A percentile compares a stretch with the other conserved stretches of the same genome.
phyloP scores from a whole-genome alignment of 2,797 vertebrate genomes.

The Synanceia verrucosa region DNA sequence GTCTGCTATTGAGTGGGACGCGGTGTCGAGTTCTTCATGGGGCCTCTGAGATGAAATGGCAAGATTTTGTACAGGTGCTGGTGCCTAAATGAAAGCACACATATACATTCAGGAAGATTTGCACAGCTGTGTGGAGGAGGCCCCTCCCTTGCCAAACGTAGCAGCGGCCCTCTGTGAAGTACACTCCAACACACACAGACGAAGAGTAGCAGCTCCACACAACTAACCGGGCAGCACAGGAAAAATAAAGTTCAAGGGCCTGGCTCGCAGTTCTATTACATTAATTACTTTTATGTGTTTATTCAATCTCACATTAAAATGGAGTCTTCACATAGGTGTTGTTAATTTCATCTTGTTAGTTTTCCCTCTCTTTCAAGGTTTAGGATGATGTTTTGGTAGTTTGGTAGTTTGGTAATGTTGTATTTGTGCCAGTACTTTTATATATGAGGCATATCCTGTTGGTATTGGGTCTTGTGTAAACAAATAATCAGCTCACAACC shows the following conservation, averaged over 20 bases:
- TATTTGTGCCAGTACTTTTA: background rate
- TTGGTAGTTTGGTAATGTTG: background rate
- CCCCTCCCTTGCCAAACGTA: slow-evolving; percentile 77
- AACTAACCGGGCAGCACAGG: slow-evolving; percentile 54
- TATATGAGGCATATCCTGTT: background rate
- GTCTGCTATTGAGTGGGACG: slow-evolving; percentile 43
- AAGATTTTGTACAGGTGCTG: slow-evolving; percentile 63
- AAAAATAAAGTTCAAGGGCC: slow-evolving; percentile 67
- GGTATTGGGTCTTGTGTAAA: slow-evolving; percentile 2
- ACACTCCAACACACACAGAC: slow-evolving; percentile 70
- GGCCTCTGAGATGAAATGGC: slow-evolving; percentile 60
- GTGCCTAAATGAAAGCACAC: slow-evolving; percentile 20
- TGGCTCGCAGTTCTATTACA: slow-evolving; percentile 41
- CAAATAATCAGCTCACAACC: slow-evolving; percentile 43
- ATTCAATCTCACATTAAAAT: slow-evolving; percentile 47
- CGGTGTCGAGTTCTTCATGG: slow-evolving; percentile 59
- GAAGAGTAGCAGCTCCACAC: slow-evolving; percentile 48
- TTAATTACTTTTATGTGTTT: slow-evolving; percentile 67
- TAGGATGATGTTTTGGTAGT: background rate
- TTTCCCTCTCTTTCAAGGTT: slow-evolving; percentile 20
- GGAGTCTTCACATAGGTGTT: slow-evolving; percentile 23
- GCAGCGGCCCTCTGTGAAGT: slow-evolving; percentile 72
- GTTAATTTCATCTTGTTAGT: slow-evolving; percentile 13
- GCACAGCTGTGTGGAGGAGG: slow-evolving; percentile 84
- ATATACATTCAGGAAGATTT: slow-evolving; percentile 80